phyloP scores from a whole-genome alignment of 2,797 vertebrate species.

The Parauchenoglanis punctatus region DNA sequence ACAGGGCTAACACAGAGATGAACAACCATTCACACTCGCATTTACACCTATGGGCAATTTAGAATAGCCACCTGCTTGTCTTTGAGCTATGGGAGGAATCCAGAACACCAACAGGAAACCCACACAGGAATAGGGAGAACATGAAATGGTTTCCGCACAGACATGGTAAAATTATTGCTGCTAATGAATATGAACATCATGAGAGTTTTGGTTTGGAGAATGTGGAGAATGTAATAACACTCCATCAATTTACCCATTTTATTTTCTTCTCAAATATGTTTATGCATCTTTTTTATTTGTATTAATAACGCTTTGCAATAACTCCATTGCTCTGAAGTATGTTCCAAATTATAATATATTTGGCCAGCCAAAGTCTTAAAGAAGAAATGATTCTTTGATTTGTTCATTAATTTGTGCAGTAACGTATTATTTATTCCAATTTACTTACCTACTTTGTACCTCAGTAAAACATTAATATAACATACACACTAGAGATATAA shows the following conservation, averaged over 20 bases:
- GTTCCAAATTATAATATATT: slow-evolving; percentile 10
- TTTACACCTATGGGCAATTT: no score
- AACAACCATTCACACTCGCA: no score
- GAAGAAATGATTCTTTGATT: neutral
- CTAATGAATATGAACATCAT: neutral
- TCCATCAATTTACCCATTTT: neutral
- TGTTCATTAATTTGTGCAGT: slow-evolving; percentile 19
- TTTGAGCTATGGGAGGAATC: no score
- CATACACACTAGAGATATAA: neutral
- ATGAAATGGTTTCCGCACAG: no score
- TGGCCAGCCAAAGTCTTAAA: neutral
- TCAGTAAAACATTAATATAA: neutral
- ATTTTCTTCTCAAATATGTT: neutral
- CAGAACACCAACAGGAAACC: no score
- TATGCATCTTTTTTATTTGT: neutral
- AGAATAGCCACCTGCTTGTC: no score
- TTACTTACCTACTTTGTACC: neutral
- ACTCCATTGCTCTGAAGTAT: neutral
- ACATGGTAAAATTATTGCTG: neutral
- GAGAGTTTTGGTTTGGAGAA: neutral
- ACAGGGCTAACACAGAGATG: no score
- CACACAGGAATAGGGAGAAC: no score
- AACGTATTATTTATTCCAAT: neutral
- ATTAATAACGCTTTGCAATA: neutral
- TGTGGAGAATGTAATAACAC: neutral